These are phyloP conservation scores for Procavia capensis DNA, from an alignment of 2,113 vertebrate species.

Conservation along the genomic window DNA sequence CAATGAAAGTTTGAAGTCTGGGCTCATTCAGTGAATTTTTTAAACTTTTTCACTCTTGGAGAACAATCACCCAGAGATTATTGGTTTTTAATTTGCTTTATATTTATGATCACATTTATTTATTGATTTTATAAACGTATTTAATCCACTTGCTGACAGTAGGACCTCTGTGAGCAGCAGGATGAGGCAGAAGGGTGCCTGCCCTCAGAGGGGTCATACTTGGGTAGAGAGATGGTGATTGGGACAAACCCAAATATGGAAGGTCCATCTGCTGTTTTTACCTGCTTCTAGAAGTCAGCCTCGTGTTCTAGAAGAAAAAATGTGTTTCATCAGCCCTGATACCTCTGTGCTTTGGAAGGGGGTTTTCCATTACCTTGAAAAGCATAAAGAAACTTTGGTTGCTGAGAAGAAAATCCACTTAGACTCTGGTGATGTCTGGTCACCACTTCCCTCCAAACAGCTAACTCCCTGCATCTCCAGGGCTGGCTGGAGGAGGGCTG, in stretches of 20 bases:
- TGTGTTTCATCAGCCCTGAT: neutral
- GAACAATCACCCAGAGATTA: neutral
- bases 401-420: neutral
- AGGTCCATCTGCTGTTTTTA: neutral
- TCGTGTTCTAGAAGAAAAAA: neutral
- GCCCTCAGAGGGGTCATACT: neutral
- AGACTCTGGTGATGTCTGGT: neutral
- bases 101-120: neutral
- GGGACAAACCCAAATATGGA: too few relatives aligned
- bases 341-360: neutral
- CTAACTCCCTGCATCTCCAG: neutral
- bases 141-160: neutral
- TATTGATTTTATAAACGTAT: neutral
- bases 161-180: neutral
- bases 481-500: neutral
- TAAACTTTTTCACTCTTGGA: neutral
- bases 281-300: neutral
- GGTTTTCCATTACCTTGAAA: neutral
- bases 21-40: neutral
- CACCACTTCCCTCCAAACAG: neutral
- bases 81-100: slow-evolving; percentile 24
- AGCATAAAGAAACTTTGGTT: neutral
- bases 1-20: neutral
- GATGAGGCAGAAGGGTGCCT: neutral
- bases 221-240: neutral